Base-by-base conservation (phyloP, 2,113 vertebrate genomes). In the Cebidichthys violaceus region DNA sequence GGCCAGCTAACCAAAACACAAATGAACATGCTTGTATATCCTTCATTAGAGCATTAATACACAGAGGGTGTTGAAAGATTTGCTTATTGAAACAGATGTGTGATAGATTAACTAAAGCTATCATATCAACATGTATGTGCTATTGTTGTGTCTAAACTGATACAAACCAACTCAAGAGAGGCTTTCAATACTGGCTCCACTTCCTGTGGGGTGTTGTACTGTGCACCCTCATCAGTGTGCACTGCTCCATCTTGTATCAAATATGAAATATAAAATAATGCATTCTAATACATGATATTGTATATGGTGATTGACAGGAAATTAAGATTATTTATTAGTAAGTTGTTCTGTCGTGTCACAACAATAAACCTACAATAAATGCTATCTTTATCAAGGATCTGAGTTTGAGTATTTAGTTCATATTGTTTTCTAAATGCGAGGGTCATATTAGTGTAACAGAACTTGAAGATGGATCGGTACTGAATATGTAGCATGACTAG, bases 121-220 rank as follows among this genome's bases (percentile, higher is more conserved):
- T 64, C 41, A 64, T 20, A 27, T 64, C 9, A 37, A 14, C 43
- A 50, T 52, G 6, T 60, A 31, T 22, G 73, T 52, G 22, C 41
- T 62, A 17, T 74, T 60, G n/a, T 70, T 60, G 18, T 41, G 14
- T 24, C 55, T 79, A 39, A 61, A 62, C 18, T 41, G 79, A 61
- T 31, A 54, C 33, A 35, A 64, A 14, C 33, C 45, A 31, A 43
- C 9, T 9, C 18, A 64, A 31, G 18, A 59, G 20, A 47, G 41
- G 7, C 29, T 17, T 35, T 35, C 29, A 35, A 24, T 24, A 6
- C 20, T 47, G 24, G 4, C 15, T 11, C 14, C 33, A 39, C n/a
- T 37, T 15, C 52, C 10, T 11, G 52, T 27, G 29, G 47, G 35
- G 4, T 29, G 33, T 39, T 52, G 18, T 9, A 10, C 50, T 71